Evolutionary conservation across 2,888 invertebrate species (phyloP).

Genomic region (Sarcophaga carnaria): DNA sequence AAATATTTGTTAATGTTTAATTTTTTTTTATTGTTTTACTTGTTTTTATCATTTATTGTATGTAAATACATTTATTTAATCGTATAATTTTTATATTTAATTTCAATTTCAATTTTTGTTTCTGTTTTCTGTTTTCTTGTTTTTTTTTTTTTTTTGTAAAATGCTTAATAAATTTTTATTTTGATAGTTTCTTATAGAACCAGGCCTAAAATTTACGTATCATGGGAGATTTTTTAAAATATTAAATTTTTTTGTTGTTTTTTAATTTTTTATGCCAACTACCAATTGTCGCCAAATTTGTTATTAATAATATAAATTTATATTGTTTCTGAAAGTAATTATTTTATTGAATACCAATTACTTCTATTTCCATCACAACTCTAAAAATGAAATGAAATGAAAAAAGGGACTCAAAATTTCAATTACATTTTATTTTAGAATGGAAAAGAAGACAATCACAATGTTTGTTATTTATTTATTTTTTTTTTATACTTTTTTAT

Average conservation of each 20-base stretch:
- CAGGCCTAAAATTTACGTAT: conserved; percentile 82
- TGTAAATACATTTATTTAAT: conserved; percentile 62
- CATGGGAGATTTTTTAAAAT: conserved; percentile 70
- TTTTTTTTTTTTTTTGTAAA: conserved; percentile 57
- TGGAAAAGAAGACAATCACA: no score
- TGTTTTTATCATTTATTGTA: conserved; percentile 65
- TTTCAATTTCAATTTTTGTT: conserved; percentile 59
- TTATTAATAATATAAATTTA: conserved; percentile 29
- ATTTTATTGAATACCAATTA: conserved; percentile 46
- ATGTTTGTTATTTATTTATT: no score
- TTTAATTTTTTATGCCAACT: conserved; percentile 55
- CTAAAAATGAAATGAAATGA: not conserved
- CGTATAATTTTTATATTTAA: conserved; percentile 68
- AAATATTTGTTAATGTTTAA: conserved; percentile 71
- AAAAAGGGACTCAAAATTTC: not conserved
- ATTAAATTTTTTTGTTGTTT: conserved; percentile 31
- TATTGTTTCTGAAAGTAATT: conserved; percentile 63
- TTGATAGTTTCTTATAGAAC: conserved; percentile 80
- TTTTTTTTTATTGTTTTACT: conserved; percentile 32
- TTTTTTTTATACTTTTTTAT: not conserved
- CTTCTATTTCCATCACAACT: conserved; percentile 28
- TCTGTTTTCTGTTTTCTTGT: conserved; percentile 29
- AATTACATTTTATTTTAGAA: no score
- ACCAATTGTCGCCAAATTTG: conserved; percentile 42
- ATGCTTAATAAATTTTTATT: conserved; percentile 71